Conservation (phyloP, 2,888 invertebrate genomes). For the Bugulina stolonifera region DNA sequence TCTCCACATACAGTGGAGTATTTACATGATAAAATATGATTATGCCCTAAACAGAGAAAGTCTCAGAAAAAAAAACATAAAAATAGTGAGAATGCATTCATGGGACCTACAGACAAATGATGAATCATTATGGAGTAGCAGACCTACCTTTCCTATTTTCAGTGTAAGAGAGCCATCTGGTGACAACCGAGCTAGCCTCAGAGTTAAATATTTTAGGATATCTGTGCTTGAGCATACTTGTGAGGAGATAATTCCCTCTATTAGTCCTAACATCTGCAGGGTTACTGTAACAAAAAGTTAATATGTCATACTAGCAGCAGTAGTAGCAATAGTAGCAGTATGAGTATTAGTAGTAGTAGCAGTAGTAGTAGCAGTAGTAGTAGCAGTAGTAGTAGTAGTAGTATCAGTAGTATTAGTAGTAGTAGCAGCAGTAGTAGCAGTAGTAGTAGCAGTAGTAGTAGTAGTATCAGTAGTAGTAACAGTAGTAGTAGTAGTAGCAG, state of each 20-base stretch:
- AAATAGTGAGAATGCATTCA: too few species aligned
- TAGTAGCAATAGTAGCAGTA: conserved; percentile 13
- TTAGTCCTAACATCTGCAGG: conserved; percentile 15
- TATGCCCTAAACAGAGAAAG: too few species aligned
- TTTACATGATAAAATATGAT: too few species aligned
- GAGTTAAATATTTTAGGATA: conserved; percentile 18
- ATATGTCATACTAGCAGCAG: background rate
- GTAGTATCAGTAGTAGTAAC: conserved; percentile 15
- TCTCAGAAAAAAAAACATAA: too few species aligned
- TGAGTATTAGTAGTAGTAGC: conserved; percentile 7
- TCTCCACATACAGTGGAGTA: too few species aligned
- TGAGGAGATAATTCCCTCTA: conserved; percentile 16
- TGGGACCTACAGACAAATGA: too few species aligned
- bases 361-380: conserved; percentile 23
- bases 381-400: conserved; percentile 17
- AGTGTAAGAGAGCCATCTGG: background rate
- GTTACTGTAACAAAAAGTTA: background rate
- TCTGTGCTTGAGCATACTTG: background rate
- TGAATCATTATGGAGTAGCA: too few species aligned
- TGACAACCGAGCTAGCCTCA: background rate
- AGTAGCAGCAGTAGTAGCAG: conserved; percentile 15
- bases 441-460: conserved; percentile 12
- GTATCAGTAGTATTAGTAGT: conserved; percentile 12
- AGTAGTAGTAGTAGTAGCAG: conserved; percentile 24
- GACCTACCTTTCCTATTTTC: background rate